Evolutionary conservation across 2,888 invertebrate species (phyloP), one percentile per base, ranked within the genome.

Genomic region (Apocheima hispidaria): DNA sequence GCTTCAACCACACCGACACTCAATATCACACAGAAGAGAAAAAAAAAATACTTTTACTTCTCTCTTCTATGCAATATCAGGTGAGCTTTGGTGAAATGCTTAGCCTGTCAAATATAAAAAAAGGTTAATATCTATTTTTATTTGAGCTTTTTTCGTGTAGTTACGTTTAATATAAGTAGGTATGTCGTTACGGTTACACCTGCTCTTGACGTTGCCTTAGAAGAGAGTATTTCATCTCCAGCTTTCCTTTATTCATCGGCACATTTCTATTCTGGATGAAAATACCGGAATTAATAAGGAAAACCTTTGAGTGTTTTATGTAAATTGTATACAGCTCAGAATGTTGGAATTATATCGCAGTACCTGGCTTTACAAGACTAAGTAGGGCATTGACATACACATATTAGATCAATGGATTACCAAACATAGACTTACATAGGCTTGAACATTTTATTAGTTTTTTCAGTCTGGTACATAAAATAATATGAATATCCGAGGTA

Each of bases 181-280:
- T 14, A 26, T 10, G 50, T 36, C 21, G 46, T 20, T 48, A 30
- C 4, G 46, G 18, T 30, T 2, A 48, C 49, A 23, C 18, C 50
- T 50, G 50, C 38, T 38, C 38, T 38, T 50, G 50, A 50, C 50
- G 50, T 35, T 5, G 7, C 14, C 41, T 16, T 26, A 23, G 36
- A 36, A 12, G 21, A 28, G 33, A 36, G 14, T 38, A 38, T 26
- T 35, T 36, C 35, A 18, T n/a, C 21, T 35, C 23, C 6, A 28
- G 30, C 33, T 35, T 23, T 50, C 26, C 49, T 50, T 38, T 50
- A 50, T 38, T 38, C 50, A 38, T 50, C 38, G 26, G 12, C 50
- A 50, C 38, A 38, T 50, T 50, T 50, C 38, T 38, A 38, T 50
- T 21, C 26, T 16, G 6, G 71, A 69, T 68, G 63, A 50, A 44